Evolutionary conservation across 1,140 invertebrate species (phyloP).

Genomic region (Lepidurus arcticus): DNA sequence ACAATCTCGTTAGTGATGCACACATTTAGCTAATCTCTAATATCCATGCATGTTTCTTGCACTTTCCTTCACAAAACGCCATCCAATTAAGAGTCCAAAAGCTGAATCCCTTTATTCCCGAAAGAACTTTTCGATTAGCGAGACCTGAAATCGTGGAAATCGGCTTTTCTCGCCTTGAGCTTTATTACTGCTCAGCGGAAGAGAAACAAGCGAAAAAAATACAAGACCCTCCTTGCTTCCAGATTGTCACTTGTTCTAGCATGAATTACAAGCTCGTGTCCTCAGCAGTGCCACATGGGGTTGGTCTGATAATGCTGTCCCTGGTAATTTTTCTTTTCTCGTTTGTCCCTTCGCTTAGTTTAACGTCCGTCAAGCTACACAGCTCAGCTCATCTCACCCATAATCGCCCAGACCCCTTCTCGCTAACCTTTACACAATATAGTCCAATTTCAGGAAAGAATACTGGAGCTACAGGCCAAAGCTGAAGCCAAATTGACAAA

Average conservation of each 20-base stretch:
- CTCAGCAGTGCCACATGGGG: conserved; percentile 8
- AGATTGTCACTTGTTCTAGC: conserved; percentile 8
- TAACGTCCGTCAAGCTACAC: conserved; percentile 14
- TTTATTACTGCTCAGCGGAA: background rate
- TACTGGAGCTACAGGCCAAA: background rate
- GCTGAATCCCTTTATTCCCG: conserved; percentile 1
- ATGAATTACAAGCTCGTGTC: conserved; percentile 14
- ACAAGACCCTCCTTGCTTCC: background rate
- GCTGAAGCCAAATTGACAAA: background rate
- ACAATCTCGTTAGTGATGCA: conserved; percentile 3
- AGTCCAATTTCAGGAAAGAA: conserved; percentile 1
- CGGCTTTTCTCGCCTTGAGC: too few relatives aligned
- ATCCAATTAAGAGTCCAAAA: background rate
- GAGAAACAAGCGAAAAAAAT: background rate
- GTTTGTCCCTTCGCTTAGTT: background rate
- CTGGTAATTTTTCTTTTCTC: conserved; percentile 2
- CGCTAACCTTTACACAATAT: background rate
- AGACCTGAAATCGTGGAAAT: background rate
- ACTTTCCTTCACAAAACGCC: background rate
- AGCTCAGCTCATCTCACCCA: background rate
- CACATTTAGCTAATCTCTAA: background rate
- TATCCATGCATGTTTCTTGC: background rate
- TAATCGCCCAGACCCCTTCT: background rate
- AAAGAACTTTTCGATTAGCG: background rate
- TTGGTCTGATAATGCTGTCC: conserved; percentile 6